These are phyloP conservation scores for Phataginus tricuspis DNA, from an alignment of 2,797 vertebrate species.

Conservation along the genomic window DNA sequence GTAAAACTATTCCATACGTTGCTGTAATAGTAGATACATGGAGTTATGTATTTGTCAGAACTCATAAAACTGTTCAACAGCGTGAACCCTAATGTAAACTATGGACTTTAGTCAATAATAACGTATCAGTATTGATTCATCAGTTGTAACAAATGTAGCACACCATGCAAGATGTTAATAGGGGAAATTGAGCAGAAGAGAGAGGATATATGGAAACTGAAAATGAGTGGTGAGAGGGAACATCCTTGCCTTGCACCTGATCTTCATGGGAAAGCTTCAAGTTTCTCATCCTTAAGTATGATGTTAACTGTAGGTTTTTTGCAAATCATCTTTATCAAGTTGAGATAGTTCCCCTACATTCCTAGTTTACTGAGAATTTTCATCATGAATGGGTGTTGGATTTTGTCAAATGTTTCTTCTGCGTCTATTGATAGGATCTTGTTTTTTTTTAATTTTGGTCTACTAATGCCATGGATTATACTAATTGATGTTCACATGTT, in stretches of 20 bases:
- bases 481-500: background rate
- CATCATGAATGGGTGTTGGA: background rate
- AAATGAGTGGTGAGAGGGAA: too few relatives aligned
- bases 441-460: background rate
- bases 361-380: background rate
- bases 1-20: background rate
- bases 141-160: background rate
- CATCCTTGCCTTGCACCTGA: too few relatives aligned
- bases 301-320: background rate
- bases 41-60: background rate
- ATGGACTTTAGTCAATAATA: background rate
- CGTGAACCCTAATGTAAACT: constrained; percentile 4
- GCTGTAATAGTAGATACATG: background rate
- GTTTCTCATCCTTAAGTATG: background rate
- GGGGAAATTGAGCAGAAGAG: background rate
- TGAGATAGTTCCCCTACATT: background rate
- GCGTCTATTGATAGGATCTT: background rate
- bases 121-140: background rate
- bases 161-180: background rate
- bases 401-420: background rate
- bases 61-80: background rate
- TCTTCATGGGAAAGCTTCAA: background rate
- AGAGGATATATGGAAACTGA: background rate
- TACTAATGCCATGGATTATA: background rate
- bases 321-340: background rate